Base-by-base conservation (phyloP, 2,797 vertebrate genomes). In the Sebastes iracundus region DNA sequence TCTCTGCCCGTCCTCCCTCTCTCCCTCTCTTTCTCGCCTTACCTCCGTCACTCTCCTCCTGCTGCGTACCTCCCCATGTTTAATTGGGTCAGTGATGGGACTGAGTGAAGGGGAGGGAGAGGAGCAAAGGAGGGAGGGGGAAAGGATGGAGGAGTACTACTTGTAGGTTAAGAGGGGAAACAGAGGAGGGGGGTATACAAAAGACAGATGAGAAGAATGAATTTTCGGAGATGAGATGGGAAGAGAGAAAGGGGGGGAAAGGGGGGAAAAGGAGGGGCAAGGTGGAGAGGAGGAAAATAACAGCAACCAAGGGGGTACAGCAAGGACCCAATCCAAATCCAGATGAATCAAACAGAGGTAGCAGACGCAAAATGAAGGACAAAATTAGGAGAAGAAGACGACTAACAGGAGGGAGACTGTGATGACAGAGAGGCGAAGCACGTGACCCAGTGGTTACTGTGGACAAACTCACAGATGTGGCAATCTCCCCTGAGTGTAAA, bases 81-180 rank as follows among this genome's bases (percentile, higher is more conserved):
- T 94, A 96, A 95, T 94, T 96, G 94, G 95, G 94, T 95, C 95
- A 96, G 87, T 90, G 89, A 91, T 83, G 83, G 88, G 90, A 91
- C 79, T 81, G 88, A 90, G 69, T 91, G 83, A 90, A 80, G 77
- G 75, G 67, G 69, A 80, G 81, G 58, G 80, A 76, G 66, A 78
- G 75, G 82, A 82, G 73, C 73, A 71, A 73, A 71, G 20, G 61
- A 83, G 75, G 63, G 42, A 59, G 42, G 61, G 42, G 55, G 49
- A 63, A 77, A 63, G 56, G 49, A 80, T 64, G 52, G 64, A 84
- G 81, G 79, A 63, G 70, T 72, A 75, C 77, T 79, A 81, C 69
- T 79, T 78, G 70, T 63, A 77, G 73, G 81, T 78, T 77, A 78
- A 60, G 38, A 71, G 49, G 46, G 35, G 71, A 75, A 77, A 78